phyloP scores from a whole-genome alignment of 2,888 invertebrate species.

The Synanthedon andrenaeformis region DNA sequence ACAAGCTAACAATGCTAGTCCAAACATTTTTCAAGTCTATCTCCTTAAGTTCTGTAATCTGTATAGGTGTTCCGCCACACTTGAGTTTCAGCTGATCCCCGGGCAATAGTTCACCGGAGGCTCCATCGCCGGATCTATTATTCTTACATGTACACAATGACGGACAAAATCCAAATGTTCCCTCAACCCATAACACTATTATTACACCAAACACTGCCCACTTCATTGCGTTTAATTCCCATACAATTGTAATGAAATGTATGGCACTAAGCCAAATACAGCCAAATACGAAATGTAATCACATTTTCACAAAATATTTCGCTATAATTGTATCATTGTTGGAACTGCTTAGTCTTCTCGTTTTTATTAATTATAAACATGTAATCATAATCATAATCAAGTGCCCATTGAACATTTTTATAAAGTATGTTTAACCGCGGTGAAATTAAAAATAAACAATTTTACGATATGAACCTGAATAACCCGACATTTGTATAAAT shows the following conservation, averaged over 20 bases:
- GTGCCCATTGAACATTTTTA: no score
- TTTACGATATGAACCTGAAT: no score
- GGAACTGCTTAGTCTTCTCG: conserved; percentile 20
- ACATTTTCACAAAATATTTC: conserved; percentile 57
- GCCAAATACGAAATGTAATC: conserved; percentile 35
- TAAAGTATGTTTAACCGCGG: no score
- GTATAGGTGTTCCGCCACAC: conserved; percentile 72
- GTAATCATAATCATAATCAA: no score
- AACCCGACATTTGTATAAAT: no score
- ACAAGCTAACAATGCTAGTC: conserved; percentile 75
- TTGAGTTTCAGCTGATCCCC: conserved; percentile 72
- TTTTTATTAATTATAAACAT: no score
- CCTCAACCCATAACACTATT: conserved; percentile 28
- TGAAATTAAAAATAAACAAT: no score
- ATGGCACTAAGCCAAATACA: conserved; percentile 64
- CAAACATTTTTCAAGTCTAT: conserved; percentile 73
- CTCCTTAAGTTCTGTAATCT: conserved; percentile 72
- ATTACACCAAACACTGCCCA: conserved; percentile 33
- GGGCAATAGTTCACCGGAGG: conserved; percentile 60
- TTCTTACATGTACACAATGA: conserved; percentile 70
- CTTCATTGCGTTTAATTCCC: conserved; percentile 47
- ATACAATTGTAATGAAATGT: conserved; percentile 44
- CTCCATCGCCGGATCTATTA: conserved; percentile 64
- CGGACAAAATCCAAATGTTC: conserved; percentile 43
- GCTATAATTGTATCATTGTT: conserved; percentile 11